These are phyloP conservation scores for Archilochus colubris DNA, from an alignment of 2,113 vertebrate genomes.

Conservation along the genomic window DNA sequence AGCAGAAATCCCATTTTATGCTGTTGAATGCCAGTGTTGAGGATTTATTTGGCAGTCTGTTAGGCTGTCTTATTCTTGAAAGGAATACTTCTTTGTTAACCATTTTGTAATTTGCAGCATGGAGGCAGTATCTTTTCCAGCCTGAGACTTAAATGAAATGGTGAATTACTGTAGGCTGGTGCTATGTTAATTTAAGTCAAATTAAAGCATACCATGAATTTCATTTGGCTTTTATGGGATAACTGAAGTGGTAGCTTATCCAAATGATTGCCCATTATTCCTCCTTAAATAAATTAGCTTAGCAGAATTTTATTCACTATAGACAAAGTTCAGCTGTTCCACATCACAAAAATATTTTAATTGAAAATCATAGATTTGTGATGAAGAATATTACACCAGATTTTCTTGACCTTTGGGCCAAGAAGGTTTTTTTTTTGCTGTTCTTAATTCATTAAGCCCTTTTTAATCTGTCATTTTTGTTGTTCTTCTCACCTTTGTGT, in stretches of 20 bases:
- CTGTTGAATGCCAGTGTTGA: neutral
- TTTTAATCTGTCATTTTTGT: neutral
- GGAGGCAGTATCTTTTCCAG: neutral
- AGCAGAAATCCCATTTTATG: neutral
- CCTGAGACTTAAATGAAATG: neutral
- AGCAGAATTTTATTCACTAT: neutral
- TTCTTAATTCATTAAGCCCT: neutral
- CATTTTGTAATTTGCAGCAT: neutral
- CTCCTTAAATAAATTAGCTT: conserved; percentile 1
- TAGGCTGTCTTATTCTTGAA: neutral
- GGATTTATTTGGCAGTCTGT: neutral
- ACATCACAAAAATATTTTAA: conserved; percentile 6
- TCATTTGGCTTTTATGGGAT: neutral
- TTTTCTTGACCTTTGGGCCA: neutral
- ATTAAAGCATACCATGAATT: neutral
- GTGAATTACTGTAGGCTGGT: neutral
- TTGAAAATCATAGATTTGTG: neutral
- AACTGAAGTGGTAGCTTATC: neutral
- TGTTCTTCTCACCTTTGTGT: neutral
- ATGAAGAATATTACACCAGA: neutral
- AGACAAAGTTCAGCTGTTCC: conserved; percentile 15
- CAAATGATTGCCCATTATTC: neutral
- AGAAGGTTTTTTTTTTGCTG: neutral
- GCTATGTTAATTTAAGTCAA: neutral
- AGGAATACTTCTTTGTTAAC: neutral